These are phyloP conservation scores for Furcula furcula DNA, from an alignment of 2,888 invertebrate genomes.

Conservation along the genomic window DNA sequence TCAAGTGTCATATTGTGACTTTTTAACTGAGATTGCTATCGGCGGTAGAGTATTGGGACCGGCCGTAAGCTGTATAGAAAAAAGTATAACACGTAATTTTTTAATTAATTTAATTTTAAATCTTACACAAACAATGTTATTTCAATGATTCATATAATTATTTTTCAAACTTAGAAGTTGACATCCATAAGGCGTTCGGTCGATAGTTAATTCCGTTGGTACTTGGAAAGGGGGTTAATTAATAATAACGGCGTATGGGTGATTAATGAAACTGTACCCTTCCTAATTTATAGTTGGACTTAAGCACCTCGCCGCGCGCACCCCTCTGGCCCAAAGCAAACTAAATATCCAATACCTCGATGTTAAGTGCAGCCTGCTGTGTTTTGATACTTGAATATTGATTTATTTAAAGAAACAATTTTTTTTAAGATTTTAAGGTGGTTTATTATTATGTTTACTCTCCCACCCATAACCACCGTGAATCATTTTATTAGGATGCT, in stretches of 20 bases:
- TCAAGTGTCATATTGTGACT: too few relatives aligned
- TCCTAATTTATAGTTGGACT: conserved; percentile 83
- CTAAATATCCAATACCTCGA: conserved; percentile 82
- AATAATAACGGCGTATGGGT: conserved; percentile 82
- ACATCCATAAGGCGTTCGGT: conserved; percentile 54
- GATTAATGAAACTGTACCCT: conserved; percentile 82
- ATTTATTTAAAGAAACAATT: conserved; percentile 1
- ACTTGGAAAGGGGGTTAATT: conserved; percentile 79
- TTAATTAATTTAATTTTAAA: too few relatives aligned
- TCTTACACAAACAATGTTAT: too few relatives aligned
- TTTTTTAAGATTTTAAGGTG: too few relatives aligned
- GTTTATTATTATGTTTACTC: too few relatives aligned
- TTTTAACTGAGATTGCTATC: too few relatives aligned
- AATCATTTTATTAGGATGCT: too few relatives aligned
- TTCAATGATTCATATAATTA: too few relatives aligned
- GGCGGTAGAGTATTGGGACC: too few relatives aligned
- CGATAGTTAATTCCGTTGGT: conserved; percentile 76
- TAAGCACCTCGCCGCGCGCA: conserved; percentile 67
- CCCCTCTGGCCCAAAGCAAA: conserved; percentile 76
- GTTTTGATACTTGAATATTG: conserved; percentile 33
- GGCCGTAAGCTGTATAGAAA: too few relatives aligned
- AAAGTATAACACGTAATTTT: too few relatives aligned
- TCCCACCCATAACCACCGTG: too few relatives aligned
- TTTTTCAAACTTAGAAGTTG: conserved; percentile 53
- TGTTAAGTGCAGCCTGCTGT: conserved; percentile 41